phyloP scores from a whole-genome alignment of 1,140 invertebrate species.

The Brachionus calyciflorus region DNA sequence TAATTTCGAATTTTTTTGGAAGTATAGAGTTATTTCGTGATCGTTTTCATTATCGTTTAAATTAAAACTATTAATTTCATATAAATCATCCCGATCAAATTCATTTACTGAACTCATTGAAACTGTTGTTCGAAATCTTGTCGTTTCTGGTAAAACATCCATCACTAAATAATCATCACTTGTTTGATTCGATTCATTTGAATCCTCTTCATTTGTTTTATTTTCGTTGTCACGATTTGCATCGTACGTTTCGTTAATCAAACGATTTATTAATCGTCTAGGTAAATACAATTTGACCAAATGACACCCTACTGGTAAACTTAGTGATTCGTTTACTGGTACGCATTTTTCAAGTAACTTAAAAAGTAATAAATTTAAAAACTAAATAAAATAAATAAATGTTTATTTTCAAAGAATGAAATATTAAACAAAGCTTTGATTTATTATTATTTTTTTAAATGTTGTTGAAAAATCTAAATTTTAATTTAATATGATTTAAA shows the following conservation, averaged over 20 bases:
- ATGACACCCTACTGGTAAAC: background rate
- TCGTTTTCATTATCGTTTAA: slow-evolving; percentile 3
- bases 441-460: too few species aligned
- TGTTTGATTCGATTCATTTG: background rate
- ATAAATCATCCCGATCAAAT: background rate
- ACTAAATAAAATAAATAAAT: background rate
- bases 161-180: slow-evolving; percentile 4
- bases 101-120: background rate
- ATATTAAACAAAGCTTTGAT: background rate
- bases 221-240: background rate
- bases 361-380: background rate
- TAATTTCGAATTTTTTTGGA: slow-evolving; percentile 34
- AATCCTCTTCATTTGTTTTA: background rate
- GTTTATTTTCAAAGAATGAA: too few species aligned
- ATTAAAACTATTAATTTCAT: background rate
- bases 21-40: background rate
- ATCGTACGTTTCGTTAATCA: background rate
- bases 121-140: background rate
- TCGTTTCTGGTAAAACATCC: slow-evolving; percentile 20
- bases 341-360: slow-evolving; percentile 25
- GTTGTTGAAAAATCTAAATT: too few species aligned
- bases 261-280: background rate
- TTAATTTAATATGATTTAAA: background rate
- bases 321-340: background rate
- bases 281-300: background rate